phyloP scores from a whole-genome alignment of 2,888 invertebrate genomes.

The Psococerastis gibbosa region DNA sequence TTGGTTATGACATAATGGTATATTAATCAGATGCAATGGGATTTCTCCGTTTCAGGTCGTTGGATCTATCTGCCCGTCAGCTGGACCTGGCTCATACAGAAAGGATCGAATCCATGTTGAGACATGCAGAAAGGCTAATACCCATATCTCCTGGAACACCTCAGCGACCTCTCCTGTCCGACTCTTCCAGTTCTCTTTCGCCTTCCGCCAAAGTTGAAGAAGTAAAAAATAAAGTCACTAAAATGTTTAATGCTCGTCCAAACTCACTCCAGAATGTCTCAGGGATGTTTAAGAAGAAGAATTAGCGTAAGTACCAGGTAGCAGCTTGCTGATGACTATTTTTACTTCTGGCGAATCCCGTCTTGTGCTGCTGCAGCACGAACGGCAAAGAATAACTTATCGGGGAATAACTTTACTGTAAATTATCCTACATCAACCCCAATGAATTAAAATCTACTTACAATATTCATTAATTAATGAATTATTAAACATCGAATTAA shows the following conservation, averaged over 20 bases:
- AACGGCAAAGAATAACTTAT: too few species aligned
- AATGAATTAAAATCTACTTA: too few species aligned
- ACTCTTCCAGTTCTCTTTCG: constrained; percentile 8
- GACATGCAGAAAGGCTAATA: constrained; percentile 30
- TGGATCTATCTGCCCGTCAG: constrained; percentile 30
- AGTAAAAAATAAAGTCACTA: constrained; percentile 37
- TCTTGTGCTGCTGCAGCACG: too few species aligned
- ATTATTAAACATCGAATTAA: too few species aligned
- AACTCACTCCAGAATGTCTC: constrained; percentile 4
- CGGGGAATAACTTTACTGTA: too few species aligned
- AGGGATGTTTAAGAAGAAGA: constrained; percentile 7
- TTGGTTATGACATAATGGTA: too few species aligned
- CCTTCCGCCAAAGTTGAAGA: constrained; percentile 32
- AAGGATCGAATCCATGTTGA: constrained; percentile 30
- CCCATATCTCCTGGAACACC: constrained; percentile 20
- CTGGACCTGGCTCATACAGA: constrained; percentile 30
- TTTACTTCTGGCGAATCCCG: too few species aligned
- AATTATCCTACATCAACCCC: too few species aligned
- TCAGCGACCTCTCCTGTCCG: constrained; percentile 16
- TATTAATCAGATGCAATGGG: too few species aligned
- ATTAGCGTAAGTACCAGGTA: too few species aligned
- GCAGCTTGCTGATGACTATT: too few species aligned
- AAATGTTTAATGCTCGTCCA: constrained; percentile 28
- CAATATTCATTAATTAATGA: too few species aligned
- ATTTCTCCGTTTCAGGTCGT: constrained; percentile 22